Base-by-base conservation (phyloP, 2,888 invertebrate genomes). In the Lapara coniferarum region DNA sequence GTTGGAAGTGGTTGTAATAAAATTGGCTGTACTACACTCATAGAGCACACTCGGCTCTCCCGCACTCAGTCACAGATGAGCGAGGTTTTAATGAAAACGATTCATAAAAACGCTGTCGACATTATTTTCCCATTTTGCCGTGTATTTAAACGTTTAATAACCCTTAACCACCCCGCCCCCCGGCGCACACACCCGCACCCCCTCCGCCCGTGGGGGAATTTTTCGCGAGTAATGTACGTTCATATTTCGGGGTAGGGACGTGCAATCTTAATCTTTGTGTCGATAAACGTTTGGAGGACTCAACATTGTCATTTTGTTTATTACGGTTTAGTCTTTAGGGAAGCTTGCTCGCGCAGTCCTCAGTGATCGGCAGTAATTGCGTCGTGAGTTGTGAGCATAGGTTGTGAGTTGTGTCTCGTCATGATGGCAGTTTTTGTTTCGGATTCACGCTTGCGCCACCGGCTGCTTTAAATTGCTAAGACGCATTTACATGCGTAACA, bases 61-160 rank as follows among this genome's bases (percentile, higher is more conserved):
- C 1, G 5, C 37, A 30, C 30, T 4, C 12, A 16, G 37, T 16
- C 55, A 37, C 19, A 19, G 52, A 53, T 37, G 37, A 53, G 55
- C 44, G 44, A 67, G 53, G 52, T 3, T 68, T 52, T 44, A 67
- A 68, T 68, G 30, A 46, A 57, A 57, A 46, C n/a, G 56, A 49
- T 57, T 49, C 49, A 68, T 52, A 68, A 68, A 68, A 68, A 59
- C 10, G 57, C 49, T 37, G n/a, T 55, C 53, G 58, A 68, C 52
- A 59, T 68, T 68, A 68, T 59, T 68, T 68, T 68, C 58, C 30
- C 68, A 59, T 68, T 66, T 53, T 30, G 16, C 66, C 66, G 52
- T 53, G 67, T 68, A 68, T 68, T 68, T 58, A 68, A 68, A 51
- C 67, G 13, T 68, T 68, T 68, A 68, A 68, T 68, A 68, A 58